Conservation (phyloP, 2,113 vertebrate genomes). For the Amia ocellicauda region DNA sequence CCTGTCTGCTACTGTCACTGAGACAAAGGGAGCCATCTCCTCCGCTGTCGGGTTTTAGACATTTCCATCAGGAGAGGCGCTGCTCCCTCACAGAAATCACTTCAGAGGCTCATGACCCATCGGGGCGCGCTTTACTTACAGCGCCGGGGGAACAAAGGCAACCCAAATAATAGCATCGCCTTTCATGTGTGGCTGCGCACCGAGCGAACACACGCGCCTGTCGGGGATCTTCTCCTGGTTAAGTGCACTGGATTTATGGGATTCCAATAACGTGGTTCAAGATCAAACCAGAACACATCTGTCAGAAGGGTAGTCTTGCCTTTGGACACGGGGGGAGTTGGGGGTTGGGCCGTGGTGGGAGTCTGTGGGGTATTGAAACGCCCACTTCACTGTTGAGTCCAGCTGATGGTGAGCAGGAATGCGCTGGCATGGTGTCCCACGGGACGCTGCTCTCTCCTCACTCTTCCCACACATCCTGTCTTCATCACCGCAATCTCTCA, state of each 20-base stretch:
- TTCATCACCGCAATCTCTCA: too few species aligned
- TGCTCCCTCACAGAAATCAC: too few species aligned
- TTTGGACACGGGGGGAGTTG: too few species aligned
- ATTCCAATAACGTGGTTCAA: neutral
- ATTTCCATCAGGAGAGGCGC: slow-evolving; percentile 26
- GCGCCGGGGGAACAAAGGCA: too few species aligned
- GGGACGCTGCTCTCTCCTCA: too few species aligned
- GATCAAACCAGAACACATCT: neutral
- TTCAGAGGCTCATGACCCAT: neutral
- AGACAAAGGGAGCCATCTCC: slow-evolving; percentile 36
- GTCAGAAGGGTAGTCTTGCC: neutral
- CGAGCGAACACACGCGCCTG: neutral
- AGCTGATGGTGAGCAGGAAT: too few species aligned
- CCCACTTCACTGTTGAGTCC: too few species aligned
- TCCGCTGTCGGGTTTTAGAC: slow-evolving; percentile 31
- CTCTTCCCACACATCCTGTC: too few species aligned
- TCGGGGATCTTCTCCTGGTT: slow-evolving; percentile 1
- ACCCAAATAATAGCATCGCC: too few species aligned
- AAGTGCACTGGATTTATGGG: neutral
- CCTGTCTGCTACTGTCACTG: slow-evolving; percentile 30
- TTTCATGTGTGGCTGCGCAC: neutral
- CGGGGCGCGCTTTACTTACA: neutral
- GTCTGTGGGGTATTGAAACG: too few species aligned
- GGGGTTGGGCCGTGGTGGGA: too few species aligned
- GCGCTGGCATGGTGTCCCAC: too few species aligned